Base-by-base conservation (phyloP, 2,797 vertebrate species). In the Danio albolineatus region DNA sequence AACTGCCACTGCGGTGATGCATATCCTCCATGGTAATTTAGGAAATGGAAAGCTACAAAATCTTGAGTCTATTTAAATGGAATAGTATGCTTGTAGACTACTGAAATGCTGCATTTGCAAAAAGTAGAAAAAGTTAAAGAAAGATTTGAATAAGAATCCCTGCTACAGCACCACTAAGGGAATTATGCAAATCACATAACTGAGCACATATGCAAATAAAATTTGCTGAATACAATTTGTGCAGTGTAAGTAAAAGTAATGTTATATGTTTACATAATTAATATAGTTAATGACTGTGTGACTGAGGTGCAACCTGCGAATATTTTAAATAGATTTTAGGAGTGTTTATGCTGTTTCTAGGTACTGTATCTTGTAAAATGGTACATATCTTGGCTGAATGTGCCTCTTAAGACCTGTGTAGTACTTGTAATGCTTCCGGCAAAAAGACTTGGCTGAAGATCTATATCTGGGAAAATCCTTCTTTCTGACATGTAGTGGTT, bases 401-500 rank as follows among this genome's bases (percentile, higher is more conserved):
- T 72, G 7, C 53, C 7, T 43, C 41, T 57, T 53, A 44, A 17
- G 17, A 57, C 21, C 21, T 38, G 21, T 69, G 48, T 51, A 14
- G 66, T 53, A 66, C 8, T 53, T 71, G 38, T 54, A 41, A 19
- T 53, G 28, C 66, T 53, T 70, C 49, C 2, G 49, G 36, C 36
- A 14, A 71, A 71, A 54, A 19, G 10, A 54, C 49, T 54, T 38
- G 14, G 59, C 53, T 59, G 19, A 60, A 57, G 54, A 60, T 73
- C 56, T 14, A 60, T 48, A 46, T 60, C 71, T 73, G 19, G 19
- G 54, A 46, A 73, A 73, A 73, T 73, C 38, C 67, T 39, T 54
- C 49, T 54, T 72, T 21, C 44, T 73, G 71, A 60, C 43, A 49
- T 36, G 7, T 2, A 21, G 43, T 8, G 17, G 6, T 70, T 53